Base-by-base conservation (phyloP, 1,140 invertebrate genomes). In the Wasmannia auropunctata region DNA sequence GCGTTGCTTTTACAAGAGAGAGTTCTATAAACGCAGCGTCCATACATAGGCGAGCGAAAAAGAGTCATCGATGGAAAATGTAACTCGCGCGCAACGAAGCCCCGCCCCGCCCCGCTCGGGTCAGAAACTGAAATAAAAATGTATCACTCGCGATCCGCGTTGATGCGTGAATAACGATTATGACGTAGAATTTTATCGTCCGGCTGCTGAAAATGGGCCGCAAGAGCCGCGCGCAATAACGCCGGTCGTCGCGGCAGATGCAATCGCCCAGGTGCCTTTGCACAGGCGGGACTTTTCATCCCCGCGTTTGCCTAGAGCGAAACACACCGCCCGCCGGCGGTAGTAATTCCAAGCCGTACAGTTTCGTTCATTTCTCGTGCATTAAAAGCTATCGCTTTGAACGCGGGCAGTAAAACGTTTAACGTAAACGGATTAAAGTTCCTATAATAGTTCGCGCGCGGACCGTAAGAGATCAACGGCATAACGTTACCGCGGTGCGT, bases 351-450 rank as follows among this genome's bases (percentile, higher is more conserved):
- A 46, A 74, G 51, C 67, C 37, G 28, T 74, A 54, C 67, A 37
- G 51, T 83, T 83, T 83, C 79, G 51, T 83, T 83, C 67, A 83
- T 83, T 83, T 74, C 79, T 43, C 79, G 25, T 56, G 49, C 79
- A 83, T 83, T 83, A 83, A 83, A 83, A 83, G 79, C 67, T 83
- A 83, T 83, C 79, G 79, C 67, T 74, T 83, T 72, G 79, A 80
- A 74, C 67, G 25, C 34, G 67, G 34, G n/a, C 67, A 19, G 67
- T 74, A 72, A 72, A 83, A 74, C 79, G 79, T 83, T 83, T 83
- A 72, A 58, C 79, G 79, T 83, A 83, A 83, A 83, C 79, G 79
- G 67, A 72, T 83, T 83, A 74, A 74, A 83, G 79, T 72, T 62
- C 67, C 51, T 34, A 58, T 72, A 81, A 81, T 81, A 72, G 79